Base-by-base conservation (phyloP, 1,140 invertebrate genomes). In the Bombus confusus region DNA sequence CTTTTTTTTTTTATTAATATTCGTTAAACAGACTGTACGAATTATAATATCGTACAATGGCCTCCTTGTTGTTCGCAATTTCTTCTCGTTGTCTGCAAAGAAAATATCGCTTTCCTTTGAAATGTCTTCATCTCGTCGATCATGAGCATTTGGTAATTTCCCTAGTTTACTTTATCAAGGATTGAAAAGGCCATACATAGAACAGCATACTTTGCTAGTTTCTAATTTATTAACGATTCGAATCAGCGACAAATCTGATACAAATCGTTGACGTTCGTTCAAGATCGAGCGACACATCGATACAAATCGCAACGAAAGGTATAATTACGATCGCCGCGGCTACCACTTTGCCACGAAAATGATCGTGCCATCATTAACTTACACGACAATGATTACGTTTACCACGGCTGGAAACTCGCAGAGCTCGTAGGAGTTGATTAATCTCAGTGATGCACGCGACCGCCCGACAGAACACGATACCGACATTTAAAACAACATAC, bases 361-460 rank as follows among this genome's bases (percentile, higher is more conserved):
- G 68, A 83, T 73, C 57, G 57, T 82, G 34, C 18, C 41, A 43
- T 86, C 73, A 34, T 76, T 66, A 66, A 25, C 22, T 72, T 62
- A 78, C 73, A 72, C 52, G 80, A 71, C 80, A 83, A 86, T 81
- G 79, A 87, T 88, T 73, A 52, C 83, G 66, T 72, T 79, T 62
- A 79, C 75, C 75, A 18, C 66, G 75, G 66, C 66, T 79, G 75
- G 76, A 84, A 79, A 52, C 76, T 84, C 82, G 39, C 66, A n/a
- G 59, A 37, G 66, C 62, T 79, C 76, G 83, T 72, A 72, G 76
- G 68, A 66, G 43, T 83, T 62, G 64, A 78, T 87, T 86, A 86
- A 88, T 88, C 75, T 75, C 62, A 9, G 31, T 62, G 66, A 82
- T 87, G 57, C 78, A 74, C 39, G 77, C 73, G 59, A 82, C 41